Evolutionary conservation across 2,113 vertebrate species (phyloP).

Genomic region (chimpanzee (Pan troglodytes)): NHGRI_mPanTro3-v2.1_pri NC_072407.2:63286501-63287000

Average conservation of each 20-base stretch:
- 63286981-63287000: neutral
- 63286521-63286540: neutral
- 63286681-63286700: neutral
- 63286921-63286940: accelerated
- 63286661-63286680: neutral
- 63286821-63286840: neutral
- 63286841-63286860: neutral
- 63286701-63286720: no score
- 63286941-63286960: neutral
- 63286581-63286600: accelerated
- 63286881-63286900: neutral
- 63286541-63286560: no score
- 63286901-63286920: neutral
- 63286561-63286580: no score
- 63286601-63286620: accelerated
- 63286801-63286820: neutral
- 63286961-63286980: neutral
- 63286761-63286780: neutral
- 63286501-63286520: neutral
- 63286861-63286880: neutral
- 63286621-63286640: neutral
- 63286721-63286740: neutral
- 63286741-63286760: accelerated
- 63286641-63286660: neutral
- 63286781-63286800: no score